Percentiles rank a stretch among this genome's conserved stretches.
Evolutionary conservation across 2,113 vertebrate genomes (phyloP).

Genomic region (Ariopsis seemanni): DNA sequence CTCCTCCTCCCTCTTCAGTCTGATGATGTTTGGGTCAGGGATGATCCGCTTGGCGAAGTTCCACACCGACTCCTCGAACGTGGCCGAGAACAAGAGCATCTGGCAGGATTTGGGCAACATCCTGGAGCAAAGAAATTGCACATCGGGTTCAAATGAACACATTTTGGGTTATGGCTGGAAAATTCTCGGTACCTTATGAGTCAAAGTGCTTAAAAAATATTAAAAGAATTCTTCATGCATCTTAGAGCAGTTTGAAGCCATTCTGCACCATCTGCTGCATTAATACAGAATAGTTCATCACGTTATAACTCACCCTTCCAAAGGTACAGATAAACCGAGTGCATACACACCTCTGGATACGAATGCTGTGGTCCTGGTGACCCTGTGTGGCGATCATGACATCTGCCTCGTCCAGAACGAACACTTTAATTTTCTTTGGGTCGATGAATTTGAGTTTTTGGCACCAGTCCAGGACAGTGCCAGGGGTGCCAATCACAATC

Average conservation of each 20-base stretch:
- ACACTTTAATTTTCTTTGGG: constrained; percentile 93
- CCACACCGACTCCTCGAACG: constrained; percentile 95
- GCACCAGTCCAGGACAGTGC: constrained; percentile 96
- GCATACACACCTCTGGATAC: constrained; percentile 88
- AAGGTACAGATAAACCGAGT: background rate
- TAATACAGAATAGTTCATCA: background rate
- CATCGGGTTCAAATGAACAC: background rate
- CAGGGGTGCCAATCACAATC: constrained; percentile 95
- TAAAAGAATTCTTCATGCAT: background rate
- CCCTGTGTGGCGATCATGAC: constrained; percentile 99
- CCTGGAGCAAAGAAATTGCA: constrained; percentile 61
- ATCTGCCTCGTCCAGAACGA: constrained; percentile 93
- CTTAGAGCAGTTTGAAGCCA: background rate
- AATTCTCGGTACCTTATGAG: too few relatives aligned
- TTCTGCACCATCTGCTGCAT: background rate
- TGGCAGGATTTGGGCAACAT: constrained; percentile 90
- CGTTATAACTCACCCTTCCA: background rate
- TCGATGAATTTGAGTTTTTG: constrained; percentile 93
- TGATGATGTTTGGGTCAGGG: constrained; percentile 94
- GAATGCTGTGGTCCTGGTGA: constrained; percentile 97
- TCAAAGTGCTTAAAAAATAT: background rate
- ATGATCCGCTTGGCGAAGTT: constrained; percentile 92
- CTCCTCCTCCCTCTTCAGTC: constrained; percentile 94
- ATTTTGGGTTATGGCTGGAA: background rate
- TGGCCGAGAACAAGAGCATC: constrained; percentile 97